A percentile compares a stretch with the other conserved stretches of the same genome.
These are phyloP conservation scores for Corythornis cristatus DNA, from an alignment of 2,113 vertebrate species.

Conservation along the genomic window DNA sequence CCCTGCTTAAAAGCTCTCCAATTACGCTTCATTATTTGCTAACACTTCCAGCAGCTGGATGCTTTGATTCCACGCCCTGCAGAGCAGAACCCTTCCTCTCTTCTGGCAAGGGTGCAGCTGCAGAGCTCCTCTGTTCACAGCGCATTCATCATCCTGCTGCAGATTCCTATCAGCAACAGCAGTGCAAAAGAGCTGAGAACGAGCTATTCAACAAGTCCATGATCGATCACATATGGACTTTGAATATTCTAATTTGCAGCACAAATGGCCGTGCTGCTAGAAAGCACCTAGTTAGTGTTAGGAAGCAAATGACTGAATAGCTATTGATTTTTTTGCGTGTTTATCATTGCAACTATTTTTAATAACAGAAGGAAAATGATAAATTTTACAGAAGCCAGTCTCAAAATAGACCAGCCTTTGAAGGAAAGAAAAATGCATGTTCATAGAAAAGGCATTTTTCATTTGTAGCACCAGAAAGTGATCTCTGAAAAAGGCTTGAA, in stretches of 20 bases:
- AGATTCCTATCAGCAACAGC: not conserved
- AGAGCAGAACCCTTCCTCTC: slow-evolving; percentile 49
- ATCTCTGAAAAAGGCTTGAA: not conserved
- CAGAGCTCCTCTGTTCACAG: no score
- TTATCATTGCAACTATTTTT: not conserved
- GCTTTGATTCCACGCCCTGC: slow-evolving; percentile 50
- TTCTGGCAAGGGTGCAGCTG: slow-evolving; percentile 50
- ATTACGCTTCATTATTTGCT: slow-evolving; percentile 59
- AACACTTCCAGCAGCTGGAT: slow-evolving; percentile 64
- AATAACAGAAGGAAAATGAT: not conserved
- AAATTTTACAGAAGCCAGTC: not conserved
- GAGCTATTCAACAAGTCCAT: not conserved
- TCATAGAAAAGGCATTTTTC: not conserved
- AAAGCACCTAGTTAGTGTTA: not conserved
- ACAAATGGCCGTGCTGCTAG: not conserved
- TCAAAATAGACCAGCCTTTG: not conserved
- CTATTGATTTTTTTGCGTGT: not conserved
- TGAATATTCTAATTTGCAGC: slow-evolving; percentile 1
- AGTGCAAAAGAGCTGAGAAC: slow-evolving; percentile 3
- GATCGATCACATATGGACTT: not conserved
- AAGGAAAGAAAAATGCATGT: not conserved
- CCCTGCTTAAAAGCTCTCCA: slow-evolving; percentile 45
- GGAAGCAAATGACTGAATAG: not conserved
- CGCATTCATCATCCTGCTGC: slow-evolving; percentile 36
- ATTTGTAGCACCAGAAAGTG: not conserved